phyloP scores from a whole-genome alignment of 1,140 invertebrate species.

The Venustaconcha ellipsiformis region DNA sequence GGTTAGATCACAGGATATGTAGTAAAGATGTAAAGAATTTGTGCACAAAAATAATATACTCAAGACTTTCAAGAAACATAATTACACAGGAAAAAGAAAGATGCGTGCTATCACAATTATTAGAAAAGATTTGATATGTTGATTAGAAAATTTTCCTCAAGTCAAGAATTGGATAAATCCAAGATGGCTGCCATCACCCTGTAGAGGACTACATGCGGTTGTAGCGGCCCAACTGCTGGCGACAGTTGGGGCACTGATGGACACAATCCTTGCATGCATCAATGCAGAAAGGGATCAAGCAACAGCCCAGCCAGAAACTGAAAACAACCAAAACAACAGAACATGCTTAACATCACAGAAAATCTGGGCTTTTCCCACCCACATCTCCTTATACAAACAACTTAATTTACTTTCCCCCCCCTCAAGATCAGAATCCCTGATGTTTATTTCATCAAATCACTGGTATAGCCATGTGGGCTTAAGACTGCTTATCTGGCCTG shows the following conservation, averaged over 20 bases:
- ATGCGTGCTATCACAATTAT: neutral
- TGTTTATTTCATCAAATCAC: too few relatives aligned
- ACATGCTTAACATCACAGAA: too few relatives aligned
- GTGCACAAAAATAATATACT: too few relatives aligned
- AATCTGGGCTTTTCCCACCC: too few relatives aligned
- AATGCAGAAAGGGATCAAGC: conserved; percentile 62
- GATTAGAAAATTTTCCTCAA: neutral
- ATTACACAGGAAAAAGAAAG: neutral
- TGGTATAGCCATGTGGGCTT: too few relatives aligned
- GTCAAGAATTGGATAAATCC: neutral
- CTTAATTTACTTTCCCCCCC: too few relatives aligned
- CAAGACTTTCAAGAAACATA: too few relatives aligned
- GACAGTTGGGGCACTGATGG: conserved; percentile 59
- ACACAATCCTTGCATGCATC: conserved; percentile 49
- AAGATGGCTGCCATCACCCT: neutral
- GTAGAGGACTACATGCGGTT: conserved; percentile 22
- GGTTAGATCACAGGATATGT: too few relatives aligned
- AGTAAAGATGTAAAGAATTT: too few relatives aligned
- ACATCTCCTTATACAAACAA: too few relatives aligned
- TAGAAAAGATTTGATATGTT: neutral
- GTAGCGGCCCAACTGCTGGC: conserved; percentile 30
- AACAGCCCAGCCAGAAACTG: conserved; percentile 59
- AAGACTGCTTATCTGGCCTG: too few relatives aligned
- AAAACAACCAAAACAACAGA: conserved; percentile 20
- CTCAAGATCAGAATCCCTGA: too few relatives aligned